These are phyloP conservation scores for Halichoeres trimaculatus DNA, from an alignment of 2,113 vertebrate species.

Conservation along the genomic window DNA sequence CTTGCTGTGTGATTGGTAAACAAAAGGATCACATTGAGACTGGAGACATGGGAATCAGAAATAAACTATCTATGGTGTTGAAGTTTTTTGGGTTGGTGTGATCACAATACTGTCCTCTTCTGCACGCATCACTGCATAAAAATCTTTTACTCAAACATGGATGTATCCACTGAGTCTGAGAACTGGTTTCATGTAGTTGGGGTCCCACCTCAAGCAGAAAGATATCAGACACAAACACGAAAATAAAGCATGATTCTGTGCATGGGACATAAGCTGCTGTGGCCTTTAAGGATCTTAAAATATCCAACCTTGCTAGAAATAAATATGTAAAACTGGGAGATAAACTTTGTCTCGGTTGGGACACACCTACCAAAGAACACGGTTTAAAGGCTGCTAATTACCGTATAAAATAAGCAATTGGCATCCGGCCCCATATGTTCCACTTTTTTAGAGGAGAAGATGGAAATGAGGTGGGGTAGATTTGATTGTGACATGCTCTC, in stretches of 20 bases:
- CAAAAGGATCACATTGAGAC: conserved; percentile 47
- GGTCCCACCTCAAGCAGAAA: conserved; percentile 56
- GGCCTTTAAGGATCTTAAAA: conserved; percentile 47
- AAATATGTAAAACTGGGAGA: conserved; percentile 66
- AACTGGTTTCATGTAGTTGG: conserved; percentile 9
- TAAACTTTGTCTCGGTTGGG: conserved; percentile 70
- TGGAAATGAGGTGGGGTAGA: conserved; percentile 75
- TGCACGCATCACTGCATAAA: not conserved
- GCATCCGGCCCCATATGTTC: conserved; percentile 78
- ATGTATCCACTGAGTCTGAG: conserved; percentile 11
- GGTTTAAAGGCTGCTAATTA: conserved; percentile 80
- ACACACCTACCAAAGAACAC: conserved; percentile 73
- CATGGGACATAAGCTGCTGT: conserved; percentile 22
- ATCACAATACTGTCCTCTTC: conserved; percentile 17
- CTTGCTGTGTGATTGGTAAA: conserved; percentile 40
- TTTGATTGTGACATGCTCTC: conserved; percentile 73
- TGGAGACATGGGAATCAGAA: not conserved
- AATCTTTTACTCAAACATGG: not conserved
- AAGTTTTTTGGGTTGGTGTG: conserved; percentile 5
- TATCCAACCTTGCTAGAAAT: conserved; percentile 42
- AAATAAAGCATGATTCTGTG: conserved; percentile 36
- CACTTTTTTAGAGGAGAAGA: conserved; percentile 65
- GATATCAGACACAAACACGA: conserved; percentile 56
- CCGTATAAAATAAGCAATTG: conserved; percentile 85
- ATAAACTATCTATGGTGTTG: conserved; percentile 37